Base-by-base conservation (phyloP, 2,113 vertebrate genomes). In the Catharus bicknelli region DNA sequence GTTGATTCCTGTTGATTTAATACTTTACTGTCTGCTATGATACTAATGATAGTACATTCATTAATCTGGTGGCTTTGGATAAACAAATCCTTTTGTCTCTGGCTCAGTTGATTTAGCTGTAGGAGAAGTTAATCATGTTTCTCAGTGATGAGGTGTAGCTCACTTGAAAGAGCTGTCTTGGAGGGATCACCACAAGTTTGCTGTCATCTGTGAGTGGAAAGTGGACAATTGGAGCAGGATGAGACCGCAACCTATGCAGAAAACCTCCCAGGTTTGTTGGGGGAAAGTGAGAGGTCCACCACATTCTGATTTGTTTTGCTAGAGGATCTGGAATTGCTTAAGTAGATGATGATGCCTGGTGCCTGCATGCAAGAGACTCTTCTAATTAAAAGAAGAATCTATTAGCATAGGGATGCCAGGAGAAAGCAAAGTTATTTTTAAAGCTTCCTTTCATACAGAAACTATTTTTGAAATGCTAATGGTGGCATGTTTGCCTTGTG, bases 391-490 rank as follows among this genome's bases (percentile, higher is more conserved):
- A 83, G 51, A 48, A 50, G 83, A 81, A 38, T 82, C 76, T 83
- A 92, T 88, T 96, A 87, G 69, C 89, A 70, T 75, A 80, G 64
- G 61, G 69, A 82, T 95, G 59, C 73, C 67, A 76, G 82, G 54
- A 88, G 42, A 81, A 79, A 80, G 79, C 58, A 27, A 91, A 89
- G 67, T 69, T 93, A 82, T 88, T 94, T 96, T 95, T 93, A 93
- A 96, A 90, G 29, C 87, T 88, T 72, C 42, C 36, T 80, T 95
- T 88, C 85, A 90, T 93, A 93, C 70, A 75, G 72, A 87, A 93
- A 50, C 70, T 93, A 93, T 95, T 90, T 95, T 94, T 95, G 93
- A 94, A 95, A 86, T 96, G 92, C 74, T 95, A 96, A 94, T 93
- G 84, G 43, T 61, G 64, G 7, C 55, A 2, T 78, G 76, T 93